Conservation (phyloP, 2,113 vertebrate species). For the Ammospiza nelsoni region DNA sequence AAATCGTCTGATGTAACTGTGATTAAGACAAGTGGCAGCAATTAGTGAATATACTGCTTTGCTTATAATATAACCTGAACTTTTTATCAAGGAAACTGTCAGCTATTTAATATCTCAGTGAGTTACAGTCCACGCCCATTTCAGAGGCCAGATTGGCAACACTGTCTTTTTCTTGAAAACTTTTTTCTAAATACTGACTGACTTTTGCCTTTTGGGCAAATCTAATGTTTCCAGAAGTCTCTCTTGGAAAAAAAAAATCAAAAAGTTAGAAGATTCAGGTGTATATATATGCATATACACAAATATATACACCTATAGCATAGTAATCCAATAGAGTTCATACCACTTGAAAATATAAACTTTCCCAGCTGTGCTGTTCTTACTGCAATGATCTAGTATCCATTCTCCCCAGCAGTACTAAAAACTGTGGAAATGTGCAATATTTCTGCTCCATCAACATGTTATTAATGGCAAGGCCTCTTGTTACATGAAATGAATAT, state of each 20-base stretch:
- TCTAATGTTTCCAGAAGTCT: not conserved
- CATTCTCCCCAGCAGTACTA: not conserved
- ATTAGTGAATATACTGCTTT: not conserved
- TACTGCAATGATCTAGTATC: not conserved
- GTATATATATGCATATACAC: not conserved
- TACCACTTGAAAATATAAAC: not conserved
- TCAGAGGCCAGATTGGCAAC: not conserved
- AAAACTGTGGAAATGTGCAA: not conserved
- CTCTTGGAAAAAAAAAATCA: not conserved
- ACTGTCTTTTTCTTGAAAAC: not conserved
- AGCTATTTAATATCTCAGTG: not conserved
- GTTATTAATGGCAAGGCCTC: not conserved
- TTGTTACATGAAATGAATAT: fast-evolving
- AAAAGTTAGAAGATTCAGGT: not conserved
- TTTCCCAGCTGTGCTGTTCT: not conserved
- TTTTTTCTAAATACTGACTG: not conserved
- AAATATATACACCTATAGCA: fast-evolving
- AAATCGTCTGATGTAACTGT: not conserved
- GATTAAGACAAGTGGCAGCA: not conserved
- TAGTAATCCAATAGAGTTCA: not conserved
- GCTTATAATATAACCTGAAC: not conserved
- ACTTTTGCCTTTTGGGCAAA: not conserved
- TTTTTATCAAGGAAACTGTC: not conserved
- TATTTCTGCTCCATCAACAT: not conserved
- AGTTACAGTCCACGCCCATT: not conserved